These are phyloP conservation scores for Latrodectus elegans DNA, from an alignment of 2,888 invertebrate genomes.

Conservation along the genomic window DNA sequence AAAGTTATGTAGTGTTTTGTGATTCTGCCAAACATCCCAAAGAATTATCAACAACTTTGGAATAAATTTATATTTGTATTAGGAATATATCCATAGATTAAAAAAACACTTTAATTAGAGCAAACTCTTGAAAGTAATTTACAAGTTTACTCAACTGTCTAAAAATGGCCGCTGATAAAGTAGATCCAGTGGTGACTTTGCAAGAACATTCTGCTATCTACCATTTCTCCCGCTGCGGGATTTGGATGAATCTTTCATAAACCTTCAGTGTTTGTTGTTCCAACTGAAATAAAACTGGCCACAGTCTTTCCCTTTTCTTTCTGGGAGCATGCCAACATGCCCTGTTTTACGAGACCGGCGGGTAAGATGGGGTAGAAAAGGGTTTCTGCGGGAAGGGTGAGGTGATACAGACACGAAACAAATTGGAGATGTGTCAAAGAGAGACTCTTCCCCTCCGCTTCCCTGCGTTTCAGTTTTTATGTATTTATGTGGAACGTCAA, in stretches of 20 bases:
- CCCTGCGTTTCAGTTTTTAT: constrained; percentile 10
- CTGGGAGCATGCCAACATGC: constrained; percentile 31
- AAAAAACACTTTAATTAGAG: too few species aligned
- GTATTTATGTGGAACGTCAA: constrained; percentile 19
- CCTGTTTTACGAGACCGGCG: constrained; percentile 22
- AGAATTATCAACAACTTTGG: too few species aligned
- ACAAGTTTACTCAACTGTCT: too few species aligned
- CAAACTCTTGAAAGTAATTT: too few species aligned
- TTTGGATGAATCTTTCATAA: constrained; percentile 48
- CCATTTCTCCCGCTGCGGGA: background rate
- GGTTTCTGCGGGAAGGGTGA: background rate
- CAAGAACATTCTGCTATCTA: background rate
- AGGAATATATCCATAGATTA: too few species aligned
- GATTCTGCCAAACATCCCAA: too few species aligned
- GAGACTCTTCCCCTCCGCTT: background rate
- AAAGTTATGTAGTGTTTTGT: too few species aligned
- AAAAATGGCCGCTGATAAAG: background rate
- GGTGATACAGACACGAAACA: background rate
- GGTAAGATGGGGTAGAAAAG: constrained; percentile 2
- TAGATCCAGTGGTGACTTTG: background rate
- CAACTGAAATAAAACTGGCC: constrained; percentile 42
- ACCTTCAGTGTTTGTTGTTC: constrained; percentile 23
- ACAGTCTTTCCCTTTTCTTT: constrained; percentile 2
- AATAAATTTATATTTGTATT: too few species aligned
- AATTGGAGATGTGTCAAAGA: constrained; percentile 42